Percentiles rank a stretch among this genome's conserved stretches.
phyloP scores from a whole-genome alignment of 92 coral and sea anemone species.

The Virgularia gustaviana region DNA sequence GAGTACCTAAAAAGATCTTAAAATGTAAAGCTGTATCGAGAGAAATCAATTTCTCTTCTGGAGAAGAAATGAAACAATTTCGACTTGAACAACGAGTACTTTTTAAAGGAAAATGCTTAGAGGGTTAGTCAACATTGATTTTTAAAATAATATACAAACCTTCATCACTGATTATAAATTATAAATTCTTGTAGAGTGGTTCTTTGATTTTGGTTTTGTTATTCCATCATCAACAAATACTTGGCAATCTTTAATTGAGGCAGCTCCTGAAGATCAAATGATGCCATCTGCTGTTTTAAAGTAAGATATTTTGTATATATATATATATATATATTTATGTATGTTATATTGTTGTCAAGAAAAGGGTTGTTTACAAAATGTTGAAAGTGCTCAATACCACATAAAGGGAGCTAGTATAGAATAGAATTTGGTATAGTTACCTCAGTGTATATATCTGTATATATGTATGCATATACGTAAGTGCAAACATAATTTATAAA shows the following conservation, averaged over 20 bases:
- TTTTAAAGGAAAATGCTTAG: slow-evolving; percentile 98
- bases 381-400: too few relatives aligned
- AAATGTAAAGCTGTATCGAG: slow-evolving; percentile 98
- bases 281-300: slow-evolving; percentile 97
- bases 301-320: slow-evolving; percentile 69
- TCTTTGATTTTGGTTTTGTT: slow-evolving; percentile 98
- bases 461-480: too few relatives aligned
- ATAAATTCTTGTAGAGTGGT: slow-evolving; percentile 68
- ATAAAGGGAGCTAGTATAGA: neutral
- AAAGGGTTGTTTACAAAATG: too few relatives aligned
- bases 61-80: slow-evolving; percentile 96
- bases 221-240: slow-evolving; percentile 98
- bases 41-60: slow-evolving; percentile 91
- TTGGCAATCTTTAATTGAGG: slow-evolving; percentile 98
- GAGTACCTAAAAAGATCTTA: slow-evolving; percentile 96
- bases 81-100: slow-evolving; percentile 94
- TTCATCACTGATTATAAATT: neutral
- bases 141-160: neutral
- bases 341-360: too few relatives aligned
- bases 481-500: too few relatives aligned
- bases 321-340: too few relatives aligned
- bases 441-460: too few relatives aligned
- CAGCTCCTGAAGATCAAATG: slow-evolving; percentile 99
- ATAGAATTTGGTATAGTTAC: too few relatives aligned
- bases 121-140: slow-evolving; percentile 54